A percentile compares a stretch with the other conserved stretches of the same genome.
Evolutionary conservation across 1,140 invertebrate genomes (phyloP).

Genomic region (Macrobrachium nipponense): DNA sequence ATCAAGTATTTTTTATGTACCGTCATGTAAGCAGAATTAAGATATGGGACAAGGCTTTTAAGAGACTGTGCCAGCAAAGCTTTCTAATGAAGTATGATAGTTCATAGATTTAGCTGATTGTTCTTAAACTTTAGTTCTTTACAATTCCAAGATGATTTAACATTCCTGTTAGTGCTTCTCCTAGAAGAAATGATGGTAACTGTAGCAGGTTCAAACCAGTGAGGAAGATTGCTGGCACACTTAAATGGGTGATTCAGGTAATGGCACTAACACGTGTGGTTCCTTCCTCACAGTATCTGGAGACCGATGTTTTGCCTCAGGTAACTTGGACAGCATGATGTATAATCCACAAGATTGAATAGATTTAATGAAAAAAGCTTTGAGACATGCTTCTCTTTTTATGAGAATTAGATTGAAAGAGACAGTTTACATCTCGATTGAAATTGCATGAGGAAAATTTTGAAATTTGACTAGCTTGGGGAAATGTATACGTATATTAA

Average conservation of each 20-base stretch:
- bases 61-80: conserved; percentile 28
- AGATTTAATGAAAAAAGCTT: neutral
- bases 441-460: too few species aligned
- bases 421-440: too few species aligned
- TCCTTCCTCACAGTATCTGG: conserved; percentile 61
- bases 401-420: too few species aligned
- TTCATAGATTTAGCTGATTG: conserved; percentile 20
- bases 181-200: too few species aligned
- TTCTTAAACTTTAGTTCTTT: neutral
- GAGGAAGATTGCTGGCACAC: conserved; percentile 30
- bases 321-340: conserved; percentile 51
- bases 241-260: conserved; percentile 36
- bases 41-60: conserved; percentile 7
- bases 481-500: too few species aligned
- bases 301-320: conserved; percentile 61
- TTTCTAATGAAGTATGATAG: conserved; percentile 1
- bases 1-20: too few species aligned
- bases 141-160: neutral
- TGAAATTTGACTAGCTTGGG: too few species aligned
- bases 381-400: neutral
- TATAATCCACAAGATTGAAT: conserved; percentile 32
- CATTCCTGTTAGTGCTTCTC: too few species aligned
- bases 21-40: neutral
- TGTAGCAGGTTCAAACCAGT: neutral
- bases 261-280: conserved; percentile 57